Conservation (phyloP, 2,888 invertebrate genomes). For the Bruchidius siliquastri region DNA sequence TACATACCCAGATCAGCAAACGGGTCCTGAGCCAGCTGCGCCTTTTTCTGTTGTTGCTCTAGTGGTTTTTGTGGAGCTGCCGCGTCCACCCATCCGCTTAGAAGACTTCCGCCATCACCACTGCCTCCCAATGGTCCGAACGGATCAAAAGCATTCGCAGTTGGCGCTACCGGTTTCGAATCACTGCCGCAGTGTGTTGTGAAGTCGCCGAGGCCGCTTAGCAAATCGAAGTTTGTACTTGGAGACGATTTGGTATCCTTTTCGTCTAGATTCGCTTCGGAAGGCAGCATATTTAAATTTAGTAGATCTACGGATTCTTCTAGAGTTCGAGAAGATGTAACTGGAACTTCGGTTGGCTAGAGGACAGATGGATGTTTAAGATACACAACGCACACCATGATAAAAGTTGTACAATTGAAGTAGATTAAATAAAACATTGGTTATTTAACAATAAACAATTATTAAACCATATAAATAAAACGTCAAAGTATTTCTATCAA, state of each 20-base stretch:
- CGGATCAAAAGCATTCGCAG: conserved; percentile 55
- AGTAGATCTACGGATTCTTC: conserved; percentile 58
- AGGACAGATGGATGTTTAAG: conserved; percentile 5
- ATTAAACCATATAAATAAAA: no score
- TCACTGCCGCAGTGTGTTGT: conserved; percentile 39
- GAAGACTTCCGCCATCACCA: conserved; percentile 27
- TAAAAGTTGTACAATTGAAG: no score
- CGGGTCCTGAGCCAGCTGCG: conserved; percentile 52
- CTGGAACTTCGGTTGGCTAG: conserved; percentile 1
- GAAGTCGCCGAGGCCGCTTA: conserved; percentile 48
- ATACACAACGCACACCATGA: neutral
- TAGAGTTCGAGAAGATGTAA: conserved; percentile 7
- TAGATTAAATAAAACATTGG: no score
- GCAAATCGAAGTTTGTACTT: conserved; percentile 57
- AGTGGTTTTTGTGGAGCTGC: conserved; percentile 26
- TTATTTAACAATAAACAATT: no score
- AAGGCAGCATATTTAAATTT: conserved; percentile 46
- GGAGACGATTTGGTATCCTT: conserved; percentile 28
- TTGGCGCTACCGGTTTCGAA: conserved; percentile 13
- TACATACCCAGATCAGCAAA: conserved; percentile 65
- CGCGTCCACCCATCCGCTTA: conserved; percentile 36
- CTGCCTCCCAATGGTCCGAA: conserved; percentile 51
- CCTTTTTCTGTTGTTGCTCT: conserved; percentile 16
- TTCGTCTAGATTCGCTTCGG: neutral
- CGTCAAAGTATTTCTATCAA: no score